Percentiles rank a stretch among this genome's conserved stretches.
Conservation (phyloP, 2,113 vertebrate genomes). For the Osmerus eperlanus region DNA sequence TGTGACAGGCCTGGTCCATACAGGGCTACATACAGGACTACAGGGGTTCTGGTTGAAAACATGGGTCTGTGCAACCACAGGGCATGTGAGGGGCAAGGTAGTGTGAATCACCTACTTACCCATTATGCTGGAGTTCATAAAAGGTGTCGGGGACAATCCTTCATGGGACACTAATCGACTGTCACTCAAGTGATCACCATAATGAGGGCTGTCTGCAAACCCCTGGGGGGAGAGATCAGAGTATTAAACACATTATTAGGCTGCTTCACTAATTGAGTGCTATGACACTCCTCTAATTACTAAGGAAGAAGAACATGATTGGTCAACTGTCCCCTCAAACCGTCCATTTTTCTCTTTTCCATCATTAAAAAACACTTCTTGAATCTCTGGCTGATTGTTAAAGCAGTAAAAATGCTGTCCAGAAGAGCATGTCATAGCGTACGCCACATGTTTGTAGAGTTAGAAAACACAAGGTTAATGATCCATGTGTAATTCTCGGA, state of each 20-base stretch:
- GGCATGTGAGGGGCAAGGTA: conserved; percentile 68
- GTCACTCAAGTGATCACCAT: conserved; percentile 96
- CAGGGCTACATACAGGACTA: conserved; percentile 56
- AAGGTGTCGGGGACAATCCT: conserved; percentile 98
- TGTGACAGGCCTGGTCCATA: conserved; percentile 58
- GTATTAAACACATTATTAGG: conserved; percentile 87
- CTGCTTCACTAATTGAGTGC: conserved; percentile 79
- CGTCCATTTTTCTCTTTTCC: conserved; percentile 47
- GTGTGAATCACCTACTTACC: conserved; percentile 92
- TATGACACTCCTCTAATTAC: conserved; percentile 81
- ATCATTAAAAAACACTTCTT: conserved; percentile 32
- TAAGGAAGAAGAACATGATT: conserved; percentile 65
- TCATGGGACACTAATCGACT: conserved; percentile 97
- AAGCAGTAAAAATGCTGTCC: conserved; percentile 13
- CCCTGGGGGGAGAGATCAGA: conserved; percentile 87
- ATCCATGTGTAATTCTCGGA: neutral
- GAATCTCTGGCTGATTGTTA: conserved; percentile 33
- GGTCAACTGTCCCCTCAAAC: conserved; percentile 68
- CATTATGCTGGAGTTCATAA: conserved; percentile 97
- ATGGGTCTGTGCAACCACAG: conserved; percentile 63
- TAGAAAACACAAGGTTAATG: conserved; percentile 21
- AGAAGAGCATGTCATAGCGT: neutral
- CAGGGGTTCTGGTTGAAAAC: conserved; percentile 18
- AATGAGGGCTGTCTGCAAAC: conserved; percentile 98
- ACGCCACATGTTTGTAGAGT: conserved; percentile 11